A percentile compares a stretch with the other conserved stretches of the same genome.
phyloP scores from a whole-genome alignment of 2,888 invertebrate genomes.

The Folsomia manolachei region DNA sequence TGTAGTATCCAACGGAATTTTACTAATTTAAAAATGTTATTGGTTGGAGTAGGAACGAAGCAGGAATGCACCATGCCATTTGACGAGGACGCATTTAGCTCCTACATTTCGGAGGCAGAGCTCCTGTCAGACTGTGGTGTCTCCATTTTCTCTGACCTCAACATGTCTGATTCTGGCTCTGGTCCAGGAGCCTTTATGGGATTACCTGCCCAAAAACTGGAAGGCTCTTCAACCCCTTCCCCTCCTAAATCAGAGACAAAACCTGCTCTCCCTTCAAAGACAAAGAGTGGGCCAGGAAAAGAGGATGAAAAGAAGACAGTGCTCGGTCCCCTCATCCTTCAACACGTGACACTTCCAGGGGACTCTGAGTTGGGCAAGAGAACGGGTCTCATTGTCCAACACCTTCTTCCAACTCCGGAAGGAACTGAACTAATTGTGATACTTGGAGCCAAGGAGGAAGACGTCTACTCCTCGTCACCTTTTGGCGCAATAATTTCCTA shows the following conservation, averaged over 20 bases:
- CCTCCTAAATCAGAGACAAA: not conserved
- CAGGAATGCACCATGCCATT: conserved; percentile 36
- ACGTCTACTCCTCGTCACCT: too few relatives aligned
- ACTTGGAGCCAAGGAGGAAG: conserved; percentile 8
- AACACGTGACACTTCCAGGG: conserved; percentile 12
- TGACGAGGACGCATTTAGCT: conserved; percentile 35
- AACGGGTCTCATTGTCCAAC: conserved; percentile 26
- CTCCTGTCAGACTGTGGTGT: conserved; percentile 46
- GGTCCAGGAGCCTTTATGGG: conserved; percentile 36
- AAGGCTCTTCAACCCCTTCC: not conserved
- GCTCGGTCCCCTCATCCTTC: not conserved
- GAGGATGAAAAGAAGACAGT: not conserved
- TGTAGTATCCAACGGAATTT: too few relatives aligned
- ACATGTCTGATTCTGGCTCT: conserved; percentile 45
- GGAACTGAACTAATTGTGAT: conserved; percentile 28
- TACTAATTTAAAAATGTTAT: too few relatives aligned
- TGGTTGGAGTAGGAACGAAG: conserved; percentile 46
- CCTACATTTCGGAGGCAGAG: conserved; percentile 46
- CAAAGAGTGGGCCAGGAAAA: not conserved
- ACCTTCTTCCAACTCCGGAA: conserved; percentile 40
- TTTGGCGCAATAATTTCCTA: conserved; percentile 60
- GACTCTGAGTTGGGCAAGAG: conserved; percentile 13
- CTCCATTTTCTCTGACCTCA: conserved; percentile 47
- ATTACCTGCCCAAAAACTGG: conserved; percentile 20
- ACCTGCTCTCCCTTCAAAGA: not conserved